Base-by-base conservation (phyloP, 2,888 invertebrate species). In the Protodeltote pygarga region DNA sequence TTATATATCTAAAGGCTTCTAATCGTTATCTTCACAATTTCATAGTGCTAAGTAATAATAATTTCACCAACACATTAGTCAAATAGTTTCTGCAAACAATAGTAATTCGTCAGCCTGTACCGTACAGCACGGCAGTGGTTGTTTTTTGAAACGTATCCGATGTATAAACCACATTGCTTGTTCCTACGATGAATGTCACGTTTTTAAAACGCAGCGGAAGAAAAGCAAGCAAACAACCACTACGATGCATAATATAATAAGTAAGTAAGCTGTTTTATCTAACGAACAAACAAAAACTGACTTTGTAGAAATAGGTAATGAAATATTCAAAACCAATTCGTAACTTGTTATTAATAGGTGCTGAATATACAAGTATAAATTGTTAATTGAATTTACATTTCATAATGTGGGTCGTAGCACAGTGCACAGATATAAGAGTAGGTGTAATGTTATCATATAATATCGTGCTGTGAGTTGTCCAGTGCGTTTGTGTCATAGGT, bases 391-490 rank as follows among this genome's bases (percentile, higher is more conserved):
- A 44, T 49, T 54, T 50, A 16, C 35, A 32, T 39, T 47, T 27
- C 23, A 19, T 47, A 29, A 50, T 35, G 27, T 48, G 35, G 33
- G 40, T 38, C 31, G 37, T 38, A 9, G 5, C 17, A 23, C 34
- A 21, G 5, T 20, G 10, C 35, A 28, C 37, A 66, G 41, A 35
- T 47, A 25, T 58, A 51, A 31, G 17, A 37, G 53, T 60, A 31
- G 53, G 51, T 40, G 50, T 57, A 49, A 54, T 48, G 31, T 50
- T 63, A 65, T 57, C 52, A 48, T 48, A 62, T 54, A 37, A 39
- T 49, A 47, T 34, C 28, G 41, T 35, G 29, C 28, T 44, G 48
- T 29, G 34, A 29, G 24, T 29, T 39, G 29, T 28, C 52, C 48
- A 44, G 59, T 52, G 28, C n/a, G 41, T 35, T 42, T 45, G 47